phyloP scores from a whole-genome alignment of 2,888 invertebrate species.

The Hypomecis atomaria region DNA sequence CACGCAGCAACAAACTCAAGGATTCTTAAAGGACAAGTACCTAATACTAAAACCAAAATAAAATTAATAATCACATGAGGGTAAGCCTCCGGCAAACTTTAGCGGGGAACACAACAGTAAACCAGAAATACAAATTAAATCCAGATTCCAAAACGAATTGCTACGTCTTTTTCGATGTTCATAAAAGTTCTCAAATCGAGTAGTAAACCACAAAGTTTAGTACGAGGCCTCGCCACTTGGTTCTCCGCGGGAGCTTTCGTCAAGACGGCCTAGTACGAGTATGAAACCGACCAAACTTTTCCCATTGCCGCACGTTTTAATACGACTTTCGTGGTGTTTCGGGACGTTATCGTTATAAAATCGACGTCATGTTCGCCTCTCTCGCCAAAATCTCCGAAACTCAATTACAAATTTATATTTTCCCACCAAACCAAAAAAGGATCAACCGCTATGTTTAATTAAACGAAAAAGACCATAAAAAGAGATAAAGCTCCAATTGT shows the following conservation, averaged over 20 bases:
- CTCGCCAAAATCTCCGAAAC: constrained; percentile 45
- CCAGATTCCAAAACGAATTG: constrained; percentile 49
- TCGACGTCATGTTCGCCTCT: constrained; percentile 58
- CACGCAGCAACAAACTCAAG: too few relatives aligned
- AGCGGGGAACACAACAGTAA: background rate
- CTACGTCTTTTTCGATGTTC: constrained; percentile 55
- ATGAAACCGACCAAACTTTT: constrained; percentile 62
- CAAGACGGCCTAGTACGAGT: constrained; percentile 56
- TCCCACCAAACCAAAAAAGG: constrained; percentile 23
- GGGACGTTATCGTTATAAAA: constrained; percentile 68
- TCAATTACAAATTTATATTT: constrained; percentile 32
- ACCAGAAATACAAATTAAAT: constrained; percentile 43
- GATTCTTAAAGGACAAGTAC: too few relatives aligned
- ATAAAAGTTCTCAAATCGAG: constrained; percentile 61
- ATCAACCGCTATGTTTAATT: constrained; percentile 36
- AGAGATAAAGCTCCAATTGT: constrained; percentile 36
- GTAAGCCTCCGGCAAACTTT: too few relatives aligned
- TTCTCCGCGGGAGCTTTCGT: constrained; percentile 61
- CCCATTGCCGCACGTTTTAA: constrained; percentile 66
- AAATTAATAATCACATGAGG: too few relatives aligned
- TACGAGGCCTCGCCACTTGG: constrained; percentile 54
- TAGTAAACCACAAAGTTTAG: constrained; percentile 59
- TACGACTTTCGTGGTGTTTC: constrained; percentile 66
- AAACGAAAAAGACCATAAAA: constrained; percentile 34
- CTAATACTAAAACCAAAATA: too few relatives aligned